Conservation (phyloP, 1,140 invertebrate species). For the Ooceraea biroi region DNA sequence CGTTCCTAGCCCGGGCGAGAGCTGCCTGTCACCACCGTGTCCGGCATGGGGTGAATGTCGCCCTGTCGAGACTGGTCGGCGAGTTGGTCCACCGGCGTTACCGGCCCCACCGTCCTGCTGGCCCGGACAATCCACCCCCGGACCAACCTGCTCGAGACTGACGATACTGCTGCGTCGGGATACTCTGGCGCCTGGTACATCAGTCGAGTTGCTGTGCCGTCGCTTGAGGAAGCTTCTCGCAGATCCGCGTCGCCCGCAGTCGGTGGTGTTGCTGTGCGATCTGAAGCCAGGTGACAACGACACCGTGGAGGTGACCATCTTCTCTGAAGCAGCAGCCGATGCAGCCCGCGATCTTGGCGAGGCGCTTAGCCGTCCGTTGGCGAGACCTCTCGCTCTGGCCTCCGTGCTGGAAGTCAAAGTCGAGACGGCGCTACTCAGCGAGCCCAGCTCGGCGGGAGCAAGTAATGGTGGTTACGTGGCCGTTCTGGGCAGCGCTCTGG, state of each 20-base stretch:
- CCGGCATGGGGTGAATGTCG: slow-evolving; percentile 93
- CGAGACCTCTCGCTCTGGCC: slow-evolving; percentile 87
- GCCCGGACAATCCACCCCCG: slow-evolving; percentile 90
- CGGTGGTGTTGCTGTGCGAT: slow-evolving; percentile 92
- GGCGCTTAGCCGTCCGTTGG: slow-evolving; percentile 89
- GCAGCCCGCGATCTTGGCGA: slow-evolving; percentile 90
- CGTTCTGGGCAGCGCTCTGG: slow-evolving; percentile 85
- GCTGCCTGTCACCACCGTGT: slow-evolving; percentile 92
- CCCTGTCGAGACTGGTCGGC: slow-evolving; percentile 90
- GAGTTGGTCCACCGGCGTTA: slow-evolving; percentile 91
- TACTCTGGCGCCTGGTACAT: slow-evolving; percentile 89
- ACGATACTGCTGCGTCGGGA: slow-evolving; percentile 90
- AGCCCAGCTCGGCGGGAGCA: slow-evolving; percentile 84
- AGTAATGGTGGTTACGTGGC: slow-evolving; percentile 87
- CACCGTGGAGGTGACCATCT: slow-evolving; percentile 94
- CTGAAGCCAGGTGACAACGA: slow-evolving; percentile 92
- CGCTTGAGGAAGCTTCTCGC: slow-evolving; percentile 90
- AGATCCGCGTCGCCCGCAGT: slow-evolving; percentile 86
- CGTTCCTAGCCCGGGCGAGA: slow-evolving; percentile 91
- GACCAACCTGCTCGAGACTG: slow-evolving; percentile 90
- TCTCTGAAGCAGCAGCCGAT: slow-evolving; percentile 87
- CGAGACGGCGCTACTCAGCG: slow-evolving; percentile 89
- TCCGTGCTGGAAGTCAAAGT: slow-evolving; percentile 93
- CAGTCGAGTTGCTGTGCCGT: slow-evolving; percentile 90
- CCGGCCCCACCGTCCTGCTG: slow-evolving; percentile 92